Evolutionary conservation across 2,888 invertebrate species (phyloP).

Genomic region (Pseudococcus longispinus): DNA sequence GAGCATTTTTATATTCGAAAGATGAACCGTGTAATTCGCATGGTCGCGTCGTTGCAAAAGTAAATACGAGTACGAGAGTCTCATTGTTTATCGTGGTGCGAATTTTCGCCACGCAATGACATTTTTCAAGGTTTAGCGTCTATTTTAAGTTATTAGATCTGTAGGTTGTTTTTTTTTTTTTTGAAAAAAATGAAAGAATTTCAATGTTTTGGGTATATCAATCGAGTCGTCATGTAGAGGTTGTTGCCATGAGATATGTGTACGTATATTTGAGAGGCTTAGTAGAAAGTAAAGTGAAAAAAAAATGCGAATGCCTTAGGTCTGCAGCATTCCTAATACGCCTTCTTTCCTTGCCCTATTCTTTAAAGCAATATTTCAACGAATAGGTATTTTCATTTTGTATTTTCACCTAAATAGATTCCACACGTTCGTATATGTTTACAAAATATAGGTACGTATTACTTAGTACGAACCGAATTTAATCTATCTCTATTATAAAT

Average conservation of each 20-base stretch:
- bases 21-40: not conserved
- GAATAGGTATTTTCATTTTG: not conserved
- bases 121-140: not conserved
- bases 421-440: not conserved
- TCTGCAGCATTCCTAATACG: not conserved
- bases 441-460: not conserved
- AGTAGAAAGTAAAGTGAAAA: not conserved
- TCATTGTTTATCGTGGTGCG: not conserved
- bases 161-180: too few relatives aligned
- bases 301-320: not conserved
- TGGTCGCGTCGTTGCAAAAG: not conserved
- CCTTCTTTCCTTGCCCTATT: conserved; percentile 30
- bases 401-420: conserved; percentile 21
- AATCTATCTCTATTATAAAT: not conserved
- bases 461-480: not conserved
- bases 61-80: not conserved
- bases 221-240: not conserved
- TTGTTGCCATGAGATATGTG: not conserved
- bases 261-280: not conserved
- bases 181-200: not conserved
- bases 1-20: not conserved
- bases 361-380: not conserved
- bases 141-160: not conserved
- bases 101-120: not conserved
- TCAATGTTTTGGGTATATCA: not conserved